These are phyloP conservation scores for Clamator glandarius DNA, from an alignment of 2,797 vertebrate species.

Conservation along the genomic window DNA sequence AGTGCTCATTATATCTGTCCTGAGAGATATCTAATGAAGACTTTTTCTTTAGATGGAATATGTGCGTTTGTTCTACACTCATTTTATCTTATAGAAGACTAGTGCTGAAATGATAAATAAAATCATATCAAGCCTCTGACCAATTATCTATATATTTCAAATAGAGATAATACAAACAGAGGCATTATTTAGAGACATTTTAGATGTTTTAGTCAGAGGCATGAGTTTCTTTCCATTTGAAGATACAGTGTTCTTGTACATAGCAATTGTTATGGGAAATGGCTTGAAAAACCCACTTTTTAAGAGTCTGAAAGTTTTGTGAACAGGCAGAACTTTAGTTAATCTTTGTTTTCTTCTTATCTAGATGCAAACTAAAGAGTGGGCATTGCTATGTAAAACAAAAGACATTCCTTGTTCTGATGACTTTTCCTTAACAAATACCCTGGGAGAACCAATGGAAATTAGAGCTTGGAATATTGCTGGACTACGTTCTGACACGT, in stretches of 20 bases:
- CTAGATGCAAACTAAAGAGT: slow-evolving; percentile 87
- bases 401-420: slow-evolving; percentile 86
- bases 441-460: slow-evolving; percentile 87
- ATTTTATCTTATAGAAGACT: neutral
- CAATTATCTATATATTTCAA: neutral
- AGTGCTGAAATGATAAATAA: neutral
- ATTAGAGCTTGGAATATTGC: slow-evolving; percentile 90
- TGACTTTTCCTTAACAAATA: slow-evolving; percentile 84
- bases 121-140: neutral
- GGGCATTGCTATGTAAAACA: slow-evolving; percentile 81
- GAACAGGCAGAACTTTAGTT: neutral
- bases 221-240: neutral
- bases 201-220: neutral
- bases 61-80: neutral
- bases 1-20: neutral
- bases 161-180: neutral
- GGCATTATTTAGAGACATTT: neutral
- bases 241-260: neutral
- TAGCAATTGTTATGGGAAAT: neutral
- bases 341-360: neutral
- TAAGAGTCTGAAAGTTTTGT: neutral
- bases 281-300: neutral
- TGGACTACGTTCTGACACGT: slow-evolving; percentile 89
- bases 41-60: neutral
- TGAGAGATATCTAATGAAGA: neutral